Base-by-base conservation (phyloP, 30 jellyfish, hydroid and myxozoan species). In the Chironex yamaguchii region DNA sequence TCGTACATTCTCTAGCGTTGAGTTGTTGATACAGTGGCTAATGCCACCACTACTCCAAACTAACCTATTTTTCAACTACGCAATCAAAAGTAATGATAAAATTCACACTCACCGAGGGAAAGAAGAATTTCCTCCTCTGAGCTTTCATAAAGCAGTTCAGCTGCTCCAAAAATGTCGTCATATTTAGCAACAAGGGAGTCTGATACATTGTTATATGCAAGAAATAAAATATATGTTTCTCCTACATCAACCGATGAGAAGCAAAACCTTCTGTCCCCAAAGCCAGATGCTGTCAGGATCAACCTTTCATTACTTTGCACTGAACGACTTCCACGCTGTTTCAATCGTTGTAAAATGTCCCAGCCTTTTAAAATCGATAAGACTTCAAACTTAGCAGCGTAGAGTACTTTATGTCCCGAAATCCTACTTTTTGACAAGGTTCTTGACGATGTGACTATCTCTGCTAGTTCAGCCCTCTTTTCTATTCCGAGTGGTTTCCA, bases 101-200 rank as follows among this genome's bases (percentile, higher is more conserved):
- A 6, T 42, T 6, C 9, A 42, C 17, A 17, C 97, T 71, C 69
- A 95, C 99, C 99, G 42, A 87, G 76, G 0, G 99, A 84, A 17
- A 66, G 75, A 26, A 95, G 85, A 32, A 95, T 90, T 17, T 90
- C 94, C 25, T 81, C 91, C 74, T 95, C 99, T 23, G 96, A 76
- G 22, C 90, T 79, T 53, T 88, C 92, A 73, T 89, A 85, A 20
- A 84, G 86, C 36, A 67, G 32, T 54, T 95, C 99, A n/a, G 99
- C 97, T 29, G 99, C 99, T 34, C 99, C 99, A 81, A 95, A 95
- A 13, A 89, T 86, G 29, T 95, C 99, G 48, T 90, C 96, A 72
- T 95, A 89, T 66, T 82, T 95, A 36, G 99, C 97, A n/a, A 95
- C 97, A 49, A 95, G 79, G 51, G 75, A 73, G 11, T 85, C 91